Evolutionary conservation across 2,888 invertebrate genomes (phyloP).

Genomic region (Agrypnus murinus): DNA sequence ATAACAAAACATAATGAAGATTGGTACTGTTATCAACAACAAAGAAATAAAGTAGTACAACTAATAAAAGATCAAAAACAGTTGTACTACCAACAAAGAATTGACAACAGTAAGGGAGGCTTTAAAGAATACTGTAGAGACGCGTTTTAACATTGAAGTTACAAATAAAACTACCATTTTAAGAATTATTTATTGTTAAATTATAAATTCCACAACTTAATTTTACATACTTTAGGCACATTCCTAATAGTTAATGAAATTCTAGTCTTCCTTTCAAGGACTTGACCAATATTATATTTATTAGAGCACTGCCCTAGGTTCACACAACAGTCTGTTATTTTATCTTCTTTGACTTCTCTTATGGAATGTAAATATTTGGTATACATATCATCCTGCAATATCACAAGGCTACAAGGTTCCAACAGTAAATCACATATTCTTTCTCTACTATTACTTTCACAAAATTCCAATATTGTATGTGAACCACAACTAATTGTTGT

Average conservation of each 20-base stretch:
- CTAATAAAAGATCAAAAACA: too few species aligned
- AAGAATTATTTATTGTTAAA: constrained; percentile 15
- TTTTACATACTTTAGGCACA: constrained; percentile 90
- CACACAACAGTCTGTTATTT: constrained; percentile 75
- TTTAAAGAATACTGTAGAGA: too few species aligned
- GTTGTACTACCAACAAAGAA: too few species aligned
- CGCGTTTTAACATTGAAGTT: too few species aligned
- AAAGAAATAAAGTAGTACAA: too few species aligned
- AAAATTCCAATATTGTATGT: constrained; percentile 92
- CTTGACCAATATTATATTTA: constrained; percentile 74
- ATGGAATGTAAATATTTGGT: constrained; percentile 91
- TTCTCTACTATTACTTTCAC: constrained; percentile 72
- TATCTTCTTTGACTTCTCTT: constrained; percentile 80
- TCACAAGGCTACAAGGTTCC: constrained; percentile 90
- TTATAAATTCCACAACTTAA: constrained; percentile 75
- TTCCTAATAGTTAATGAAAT: constrained; percentile 94
- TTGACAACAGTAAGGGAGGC: too few species aligned
- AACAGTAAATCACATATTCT: constrained; percentile 84
- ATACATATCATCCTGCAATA: constrained; percentile 90
- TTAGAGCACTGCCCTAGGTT: constrained; percentile 80
- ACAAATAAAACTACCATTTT: too few species aligned
- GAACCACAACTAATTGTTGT: constrained; percentile 95
- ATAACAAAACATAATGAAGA: too few species aligned
- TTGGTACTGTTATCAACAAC: too few species aligned
- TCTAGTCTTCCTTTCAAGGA: constrained; percentile 79